Base-by-base conservation (phyloP, 2,888 invertebrate genomes). In the Ormia ochracea region DNA sequence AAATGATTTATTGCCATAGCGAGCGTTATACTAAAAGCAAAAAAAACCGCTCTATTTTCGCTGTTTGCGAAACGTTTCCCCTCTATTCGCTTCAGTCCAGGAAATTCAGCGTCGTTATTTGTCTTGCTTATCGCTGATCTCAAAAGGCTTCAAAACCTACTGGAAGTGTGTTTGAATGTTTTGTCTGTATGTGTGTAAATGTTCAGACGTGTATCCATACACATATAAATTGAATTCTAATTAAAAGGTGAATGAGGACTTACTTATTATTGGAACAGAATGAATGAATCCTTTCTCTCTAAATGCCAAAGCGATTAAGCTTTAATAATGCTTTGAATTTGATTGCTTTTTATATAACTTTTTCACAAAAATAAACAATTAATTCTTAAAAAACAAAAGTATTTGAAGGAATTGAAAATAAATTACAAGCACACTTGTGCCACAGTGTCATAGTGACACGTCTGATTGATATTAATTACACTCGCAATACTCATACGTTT, bases 1-100 rank as follows among this genome's bases (percentile, higher is more conserved):
- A 56, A 74, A 65, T 74, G 48, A 74, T 65, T 74, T 65, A 73
- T 73, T 45, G 56, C 38, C 38, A 38, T 4, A 14, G 26, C 28
- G 2, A 50, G 7, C 14, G 19, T 21, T 21, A 59, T 19, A 19
- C 17, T 1, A 61, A 50, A 41, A 26, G n/a, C n/a, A n/a, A n/a
- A n/a, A n/a, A n/a, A n/a, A n/a, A n/a, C n/a, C 26, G 26, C 21
- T 17, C 28, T 26, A 9, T 36, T 45, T 45, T 45, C 23, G 2
- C 48, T n/a, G 12, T 31, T 17, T 26, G 58, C 45, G 28, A 5
- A n/a, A 48, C 10, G 5, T 19, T 58, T 31, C 5, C 1, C 7
- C 1, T 1, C 14, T n/a, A 26, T 58, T 19, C 19, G 19, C 12
- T 28, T 45, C 6, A 14, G 17, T 3, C 19, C 21, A 38, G 26